A percentile compares a stretch with the other conserved stretches of the same genome.
Conservation (phyloP, 2,113 vertebrate genomes). For the Charina bottae region DNA sequence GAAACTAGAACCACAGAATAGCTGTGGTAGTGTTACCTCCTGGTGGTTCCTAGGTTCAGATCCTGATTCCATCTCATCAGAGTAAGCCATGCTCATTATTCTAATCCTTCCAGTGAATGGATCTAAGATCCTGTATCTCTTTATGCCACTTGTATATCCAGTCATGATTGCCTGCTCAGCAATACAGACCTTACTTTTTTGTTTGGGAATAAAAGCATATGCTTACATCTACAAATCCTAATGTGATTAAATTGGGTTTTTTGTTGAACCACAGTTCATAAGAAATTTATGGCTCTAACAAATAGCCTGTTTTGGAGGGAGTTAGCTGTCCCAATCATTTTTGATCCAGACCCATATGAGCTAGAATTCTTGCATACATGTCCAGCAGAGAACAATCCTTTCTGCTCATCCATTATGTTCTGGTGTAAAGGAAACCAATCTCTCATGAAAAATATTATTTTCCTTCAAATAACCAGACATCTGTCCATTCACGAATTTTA, state of each 20-base stretch:
- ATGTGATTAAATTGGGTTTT: not conserved
- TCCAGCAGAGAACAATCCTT: not conserved
- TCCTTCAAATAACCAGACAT: not conserved
- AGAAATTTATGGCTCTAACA: not conserved
- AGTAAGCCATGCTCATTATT: not conserved
- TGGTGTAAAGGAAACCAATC: not conserved
- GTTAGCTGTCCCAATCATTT: not conserved
- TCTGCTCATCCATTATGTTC: not conserved
- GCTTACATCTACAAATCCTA: not conserved
- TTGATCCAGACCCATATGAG: not conserved
- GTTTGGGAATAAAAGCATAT: not conserved
- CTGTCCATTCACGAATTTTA: not conserved
- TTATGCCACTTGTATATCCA: not conserved
- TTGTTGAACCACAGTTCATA: not conserved
- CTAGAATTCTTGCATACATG: not conserved
- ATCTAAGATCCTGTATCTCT: not conserved
- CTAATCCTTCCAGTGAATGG: not conserved
- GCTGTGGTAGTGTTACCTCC: not conserved
- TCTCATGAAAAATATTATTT: not conserved
- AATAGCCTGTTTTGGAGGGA: not conserved
- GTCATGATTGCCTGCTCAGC: not conserved
- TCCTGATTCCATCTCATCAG: not conserved
- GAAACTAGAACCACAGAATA: not conserved
- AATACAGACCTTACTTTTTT: not conserved
- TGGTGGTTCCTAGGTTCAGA: not conserved